Evolutionary conservation across 2,888 invertebrate species (phyloP), one percentile per base, ranked within the genome.

Genomic region (Harpalus rufipes): DNA sequence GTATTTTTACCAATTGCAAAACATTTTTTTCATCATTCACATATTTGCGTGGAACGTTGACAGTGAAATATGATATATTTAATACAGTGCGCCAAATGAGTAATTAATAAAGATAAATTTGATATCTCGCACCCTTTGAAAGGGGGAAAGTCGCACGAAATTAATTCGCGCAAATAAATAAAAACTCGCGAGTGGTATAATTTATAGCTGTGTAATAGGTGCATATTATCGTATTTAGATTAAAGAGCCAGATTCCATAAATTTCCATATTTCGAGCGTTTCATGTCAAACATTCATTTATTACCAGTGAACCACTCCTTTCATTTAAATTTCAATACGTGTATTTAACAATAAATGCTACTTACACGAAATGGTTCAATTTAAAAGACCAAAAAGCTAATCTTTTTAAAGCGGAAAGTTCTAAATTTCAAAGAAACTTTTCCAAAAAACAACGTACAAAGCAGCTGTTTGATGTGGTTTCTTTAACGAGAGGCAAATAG

Each of bases 211-310:
- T 74, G 44, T 74, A 74, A 74, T 74, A 74, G 72, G 72, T 74
- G 72, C 72, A 74, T 74, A 74, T 74, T 74, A 74, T 74, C 72
- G 78, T 44, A 78, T 78, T 78, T 78, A 78, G 78, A 78, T 78
- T 32, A 56, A 78, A 32, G 59, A 56, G 56, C 58, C 25, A 25
- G 78, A 78, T 78, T 78, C 78, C 78, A 78, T 78, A 78, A 78
- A 58, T 78, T 78, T 58, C 78, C 78, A 78, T 78, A 78, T 78
- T 78, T 78, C 58, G 32, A 59, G 56, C 59, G 32, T 78, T 78
- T 78, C 78, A 25, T 78, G 78, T 78, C 78, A 78, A 78, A 78
- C 32, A 59, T 59, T 78, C 78, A 78, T 78, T 78, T 78, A 56
- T 58, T 78, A 74, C 25, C 78, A 78, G 58, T 7, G 6, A 78